Conservation (phyloP, 2,797 vertebrate species). For the Pristis pectinata region DNA sequence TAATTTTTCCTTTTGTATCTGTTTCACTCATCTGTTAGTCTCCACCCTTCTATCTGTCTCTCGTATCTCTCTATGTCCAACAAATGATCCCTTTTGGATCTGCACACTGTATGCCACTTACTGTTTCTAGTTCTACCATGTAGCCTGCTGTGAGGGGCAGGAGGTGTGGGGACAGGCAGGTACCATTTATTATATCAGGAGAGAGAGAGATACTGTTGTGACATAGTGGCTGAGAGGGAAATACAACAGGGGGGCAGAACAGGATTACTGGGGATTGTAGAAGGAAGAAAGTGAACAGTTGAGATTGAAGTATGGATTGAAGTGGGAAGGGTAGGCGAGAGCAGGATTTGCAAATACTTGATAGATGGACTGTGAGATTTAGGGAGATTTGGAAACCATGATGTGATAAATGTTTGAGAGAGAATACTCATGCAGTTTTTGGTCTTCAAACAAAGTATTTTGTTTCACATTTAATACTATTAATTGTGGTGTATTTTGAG, state of each 20-base stretch:
- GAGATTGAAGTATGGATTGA: not conserved
- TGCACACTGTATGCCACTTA: not conserved
- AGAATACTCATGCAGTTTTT: too few species aligned
- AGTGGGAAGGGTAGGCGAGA: not conserved
- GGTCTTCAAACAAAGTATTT: not conserved
- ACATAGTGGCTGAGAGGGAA: not conserved
- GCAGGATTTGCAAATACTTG: not conserved
- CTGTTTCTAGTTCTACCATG: not conserved
- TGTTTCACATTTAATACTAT: not conserved
- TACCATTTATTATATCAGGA: not conserved
- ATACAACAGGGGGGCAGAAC: not conserved
- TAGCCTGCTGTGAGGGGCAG: too few species aligned
- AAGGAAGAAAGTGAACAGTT: not conserved
- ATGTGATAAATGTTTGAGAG: not conserved
- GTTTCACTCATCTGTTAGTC: not conserved
- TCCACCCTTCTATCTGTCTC: not conserved
- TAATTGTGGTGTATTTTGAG: not conserved
- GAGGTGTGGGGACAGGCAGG: not conserved
- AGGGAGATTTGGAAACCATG: not conserved
- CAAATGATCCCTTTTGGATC: not conserved
- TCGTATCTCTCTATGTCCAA: not conserved
- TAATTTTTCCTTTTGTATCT: not conserved
- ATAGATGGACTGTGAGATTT: too few species aligned
- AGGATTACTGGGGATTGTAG: not conserved
- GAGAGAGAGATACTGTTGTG: not conserved